Percentiles rank a stretch among this genome's conserved stretches.
phyloP scores from a whole-genome alignment of 1,140 invertebrate genomes.

The Diabrotica undecimpunctata region DNA sequence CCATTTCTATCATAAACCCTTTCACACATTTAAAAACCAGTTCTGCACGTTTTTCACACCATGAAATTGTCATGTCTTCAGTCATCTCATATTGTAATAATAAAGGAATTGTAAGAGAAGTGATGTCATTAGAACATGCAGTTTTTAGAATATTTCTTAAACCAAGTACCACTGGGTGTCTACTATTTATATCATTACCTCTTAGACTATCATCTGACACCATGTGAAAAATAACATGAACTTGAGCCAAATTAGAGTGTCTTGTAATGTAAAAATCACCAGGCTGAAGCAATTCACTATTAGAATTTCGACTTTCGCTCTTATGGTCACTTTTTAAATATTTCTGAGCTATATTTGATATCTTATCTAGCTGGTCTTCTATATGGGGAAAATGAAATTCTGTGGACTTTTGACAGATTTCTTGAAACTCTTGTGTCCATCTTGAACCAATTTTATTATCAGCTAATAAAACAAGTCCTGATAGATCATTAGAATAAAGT shows the following conservation, averaged over 20 bases:
- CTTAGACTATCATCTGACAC: slow-evolving; percentile 73
- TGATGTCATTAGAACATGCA: slow-evolving; percentile 89
- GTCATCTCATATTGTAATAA: slow-evolving; percentile 89
- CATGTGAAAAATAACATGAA: slow-evolving; percentile 93
- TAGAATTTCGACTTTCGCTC: slow-evolving; percentile 29
- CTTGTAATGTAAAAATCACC: slow-evolving; percentile 93
- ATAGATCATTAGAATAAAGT: slow-evolving; percentile 87
- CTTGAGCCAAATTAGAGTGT: slow-evolving; percentile 93
- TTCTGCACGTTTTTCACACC: slow-evolving; percentile 94
- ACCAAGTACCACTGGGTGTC: slow-evolving; percentile 93
- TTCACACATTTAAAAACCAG: slow-evolving; percentile 98
- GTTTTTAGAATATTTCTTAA: slow-evolving; percentile 92
- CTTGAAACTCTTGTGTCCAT: slow-evolving; percentile 64
- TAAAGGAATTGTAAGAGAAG: slow-evolving; percentile 88
- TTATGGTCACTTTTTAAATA: slow-evolving; percentile 35
- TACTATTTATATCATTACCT: slow-evolving; percentile 86
- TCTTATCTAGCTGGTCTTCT: slow-evolving; percentile 79
- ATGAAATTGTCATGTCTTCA: slow-evolving; percentile 95
- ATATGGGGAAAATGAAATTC: slow-evolving; percentile 89
- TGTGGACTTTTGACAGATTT: slow-evolving; percentile 63
- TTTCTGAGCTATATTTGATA: slow-evolving; percentile 46
- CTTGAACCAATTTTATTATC: slow-evolving; percentile 73
- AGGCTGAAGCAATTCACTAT: slow-evolving; percentile 61
- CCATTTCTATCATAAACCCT: slow-evolving; percentile 99
- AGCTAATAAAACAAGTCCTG: slow-evolving; percentile 81